Percentiles rank a stretch among this genome's conserved stretches.
These are phyloP conservation scores for Scolopax bukidnonensis DNA, from an alignment of 2,797 vertebrate species.

Conservation along the genomic window DNA sequence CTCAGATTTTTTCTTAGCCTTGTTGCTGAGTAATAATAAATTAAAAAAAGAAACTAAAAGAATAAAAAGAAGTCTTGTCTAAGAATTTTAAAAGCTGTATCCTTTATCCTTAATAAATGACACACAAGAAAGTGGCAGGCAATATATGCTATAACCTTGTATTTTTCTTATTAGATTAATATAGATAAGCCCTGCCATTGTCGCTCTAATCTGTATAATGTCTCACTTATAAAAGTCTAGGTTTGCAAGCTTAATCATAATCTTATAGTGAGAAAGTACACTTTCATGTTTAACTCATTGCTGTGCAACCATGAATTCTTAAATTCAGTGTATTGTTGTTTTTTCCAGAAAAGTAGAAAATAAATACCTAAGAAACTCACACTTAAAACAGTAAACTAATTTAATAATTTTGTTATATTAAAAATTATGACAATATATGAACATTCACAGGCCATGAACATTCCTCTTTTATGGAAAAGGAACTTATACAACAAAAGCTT, in stretches of 20 bases:
- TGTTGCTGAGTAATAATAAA: neutral
- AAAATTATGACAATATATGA: neutral
- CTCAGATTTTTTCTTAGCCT: neutral
- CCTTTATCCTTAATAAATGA: neutral
- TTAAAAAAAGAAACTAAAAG: neutral
- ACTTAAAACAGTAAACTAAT: neutral
- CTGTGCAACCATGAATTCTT: neutral
- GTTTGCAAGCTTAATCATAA: neutral
- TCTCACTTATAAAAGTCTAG: neutral
- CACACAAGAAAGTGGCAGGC: neutral
- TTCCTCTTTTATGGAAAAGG: neutral
- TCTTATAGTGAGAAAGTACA: neutral
- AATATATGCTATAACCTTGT: neutral
- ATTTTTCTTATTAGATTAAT: neutral
- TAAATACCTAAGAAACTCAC: neutral
- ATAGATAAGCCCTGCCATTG: neutral
- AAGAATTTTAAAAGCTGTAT: neutral
- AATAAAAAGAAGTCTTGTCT: too few species aligned
- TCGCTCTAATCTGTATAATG: neutral
- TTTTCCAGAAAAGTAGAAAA: neutral
- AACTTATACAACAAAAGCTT: neutral
- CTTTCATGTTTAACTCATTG: neutral
- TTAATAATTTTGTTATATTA: neutral
- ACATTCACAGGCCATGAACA: neutral
- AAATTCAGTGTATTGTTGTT: neutral